A percentile compares a stretch with the other conserved stretches of the same genome.
phyloP scores from a whole-genome alignment of 2,113 vertebrate species.

The Lonchura striata region DNA sequence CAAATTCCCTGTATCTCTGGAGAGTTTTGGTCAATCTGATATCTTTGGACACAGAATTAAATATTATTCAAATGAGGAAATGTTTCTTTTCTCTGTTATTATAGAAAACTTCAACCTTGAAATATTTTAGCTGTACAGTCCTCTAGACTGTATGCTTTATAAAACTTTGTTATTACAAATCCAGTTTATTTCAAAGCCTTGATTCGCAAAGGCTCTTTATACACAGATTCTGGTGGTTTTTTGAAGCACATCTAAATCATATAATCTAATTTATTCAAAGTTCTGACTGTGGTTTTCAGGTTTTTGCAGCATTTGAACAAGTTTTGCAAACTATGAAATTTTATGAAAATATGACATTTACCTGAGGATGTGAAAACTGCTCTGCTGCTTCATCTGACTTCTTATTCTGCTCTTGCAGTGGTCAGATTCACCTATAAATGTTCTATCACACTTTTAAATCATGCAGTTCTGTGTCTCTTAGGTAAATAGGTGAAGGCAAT shows the following conservation, averaged over 20 bases:
- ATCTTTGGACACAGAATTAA: not conserved
- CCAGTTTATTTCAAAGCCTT: conserved; percentile 59
- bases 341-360: not conserved
- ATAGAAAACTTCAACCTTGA: not conserved
- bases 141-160: conserved; percentile 23
- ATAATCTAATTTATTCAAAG: conserved; percentile 54
- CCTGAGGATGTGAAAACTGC: not conserved
- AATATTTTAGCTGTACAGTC: conserved; percentile 7
- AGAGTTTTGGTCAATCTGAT: not conserved
- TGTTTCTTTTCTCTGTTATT: not conserved
- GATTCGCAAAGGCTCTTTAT: conserved; percentile 47
- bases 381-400: not conserved
- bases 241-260: conserved; percentile 21
- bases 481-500: not conserved
- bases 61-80: not conserved
- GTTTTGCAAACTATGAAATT: not conserved
- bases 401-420: not conserved
- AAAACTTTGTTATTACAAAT: conserved; percentile 58
- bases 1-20: not conserved
- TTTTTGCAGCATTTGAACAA: conserved; percentile 29
- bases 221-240: conserved; percentile 22
- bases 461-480: not conserved
- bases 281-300: not conserved
- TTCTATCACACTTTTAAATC: not conserved
- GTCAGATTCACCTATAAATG: conserved; percentile 2